Evolutionary conservation across 1,140 invertebrate genomes (phyloP), one percentile per base, ranked within the genome.

Genomic region (Lepidurus apus): DNA sequence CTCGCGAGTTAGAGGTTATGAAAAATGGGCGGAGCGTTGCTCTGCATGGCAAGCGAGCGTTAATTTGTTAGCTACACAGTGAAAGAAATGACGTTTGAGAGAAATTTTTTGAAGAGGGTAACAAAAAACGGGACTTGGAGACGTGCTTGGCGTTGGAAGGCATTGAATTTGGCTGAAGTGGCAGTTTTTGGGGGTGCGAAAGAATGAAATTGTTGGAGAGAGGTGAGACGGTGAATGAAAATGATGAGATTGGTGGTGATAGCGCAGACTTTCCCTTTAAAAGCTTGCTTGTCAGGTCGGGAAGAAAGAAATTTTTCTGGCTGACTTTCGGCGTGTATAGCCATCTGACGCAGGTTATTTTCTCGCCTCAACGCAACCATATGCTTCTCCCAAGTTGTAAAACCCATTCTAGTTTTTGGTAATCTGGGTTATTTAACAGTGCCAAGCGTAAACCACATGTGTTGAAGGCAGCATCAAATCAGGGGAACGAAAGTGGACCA

Each of bases 11-110:
- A 21, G 8, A 65, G 6, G 17, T 9, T 65, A 65, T 65, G 53
- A 21, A 65, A 65, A 65, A 21, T 9, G 21, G 53, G 13, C 9
- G 13, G 53, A 8, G n/a, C 13, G 17, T 65, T 47, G 10, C 21
- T 1, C 17, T 7, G 53, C 6, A 21, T 65, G 53, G 6, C 1
- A 21, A 17, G 21, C 17, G 53, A 65, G 21, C 5, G 17, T 7
- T 65, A 21, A n/a, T 17, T 21, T 21, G 21, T 65, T 65, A 11
- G 53, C 53, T 13, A 65, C 17, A 65, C 17, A 65, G 53, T n/a
- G 17, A 65, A 65, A 65, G 53, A 65, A 65, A 65, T 65, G 21
- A 65, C 53, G 53, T 65, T 65, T 65, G 53, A 65, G 53, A 21
- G 53, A n/a, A 21, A 21, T 9, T 65, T 65, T 65, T 34, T 34